These are phyloP conservation scores for Neotoxoptera formosana DNA, from an alignment of 1,140 invertebrate species.

Conservation along the genomic window DNA sequence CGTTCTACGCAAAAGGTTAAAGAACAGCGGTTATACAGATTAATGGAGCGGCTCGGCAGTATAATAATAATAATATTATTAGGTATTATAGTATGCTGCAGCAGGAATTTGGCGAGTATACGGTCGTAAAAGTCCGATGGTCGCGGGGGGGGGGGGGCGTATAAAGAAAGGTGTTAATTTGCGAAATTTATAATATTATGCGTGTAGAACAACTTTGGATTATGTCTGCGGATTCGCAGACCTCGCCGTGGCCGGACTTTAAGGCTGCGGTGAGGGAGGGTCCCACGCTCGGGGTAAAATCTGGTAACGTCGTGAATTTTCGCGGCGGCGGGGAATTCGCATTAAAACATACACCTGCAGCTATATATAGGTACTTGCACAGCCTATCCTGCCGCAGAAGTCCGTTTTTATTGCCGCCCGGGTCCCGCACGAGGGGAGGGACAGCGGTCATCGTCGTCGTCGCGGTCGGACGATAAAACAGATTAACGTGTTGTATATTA, in stretches of 20 bases:
- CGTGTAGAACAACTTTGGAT: not conserved
- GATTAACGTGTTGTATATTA: not conserved
- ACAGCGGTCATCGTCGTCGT: not conserved
- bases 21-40: too few species aligned
- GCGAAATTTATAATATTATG: not conserved
- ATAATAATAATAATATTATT: not conserved
- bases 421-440: not conserved
- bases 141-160: too few species aligned
- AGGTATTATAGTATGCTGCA: too few species aligned
- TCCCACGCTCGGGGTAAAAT: not conserved
- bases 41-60: not conserved
- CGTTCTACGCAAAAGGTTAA: too few species aligned
- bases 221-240: not conserved
- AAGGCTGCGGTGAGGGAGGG: not conserved
- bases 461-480: not conserved
- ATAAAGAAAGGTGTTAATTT: not conserved
- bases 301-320: conserved; percentile 8
- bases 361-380: too few species aligned
- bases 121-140: not conserved
- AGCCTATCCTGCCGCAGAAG: not conserved
- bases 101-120: not conserved
- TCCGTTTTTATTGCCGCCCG: not conserved
- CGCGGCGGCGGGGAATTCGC: not conserved
- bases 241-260: not conserved
- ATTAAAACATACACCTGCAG: not conserved